Evolutionary conservation across 2,797 vertebrate species (phyloP).

Genomic region (Microchirus variegatus): DNA sequence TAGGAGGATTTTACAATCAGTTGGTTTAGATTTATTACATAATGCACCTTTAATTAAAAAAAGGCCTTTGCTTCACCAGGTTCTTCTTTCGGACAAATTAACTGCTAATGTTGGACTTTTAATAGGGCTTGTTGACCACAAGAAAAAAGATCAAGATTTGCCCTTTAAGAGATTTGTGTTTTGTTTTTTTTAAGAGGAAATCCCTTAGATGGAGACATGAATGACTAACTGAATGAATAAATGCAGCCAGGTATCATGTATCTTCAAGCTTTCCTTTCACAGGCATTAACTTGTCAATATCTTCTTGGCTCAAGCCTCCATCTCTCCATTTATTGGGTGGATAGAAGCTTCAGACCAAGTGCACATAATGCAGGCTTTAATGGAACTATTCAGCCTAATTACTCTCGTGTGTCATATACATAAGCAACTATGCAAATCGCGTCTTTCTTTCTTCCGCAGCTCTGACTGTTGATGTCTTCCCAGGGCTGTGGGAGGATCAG

Average conservation of each 20-base stretch:
- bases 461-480: constrained; percentile 28
- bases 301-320: constrained; percentile 6
- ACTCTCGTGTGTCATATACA: constrained; percentile 19
- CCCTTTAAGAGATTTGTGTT: background rate
- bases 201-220: constrained; percentile 26
- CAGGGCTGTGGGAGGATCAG: constrained; percentile 42
- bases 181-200: constrained; percentile 13
- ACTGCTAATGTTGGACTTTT: background rate
- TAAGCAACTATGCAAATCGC: constrained; percentile 42
- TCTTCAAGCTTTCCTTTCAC: constrained; percentile 25
- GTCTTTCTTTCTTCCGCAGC: background rate
- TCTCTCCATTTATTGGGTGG: constrained; percentile 10
- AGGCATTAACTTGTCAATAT: constrained; percentile 22
- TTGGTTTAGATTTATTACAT: too few relatives aligned
- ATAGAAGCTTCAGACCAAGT: background rate
- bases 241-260: constrained; percentile 29
- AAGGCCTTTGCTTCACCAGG: too few relatives aligned
- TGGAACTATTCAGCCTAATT: constrained; percentile 27
- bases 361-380: background rate
- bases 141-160: background rate
- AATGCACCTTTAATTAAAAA: too few relatives aligned
- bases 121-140: background rate
- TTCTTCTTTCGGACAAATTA: too few relatives aligned
- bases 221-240: constrained; percentile 30
- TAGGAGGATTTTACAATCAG: too few relatives aligned